Evolutionary conservation across 2,797 vertebrate species (phyloP).

Genomic region (Sebastolobus altivelis): DNA sequence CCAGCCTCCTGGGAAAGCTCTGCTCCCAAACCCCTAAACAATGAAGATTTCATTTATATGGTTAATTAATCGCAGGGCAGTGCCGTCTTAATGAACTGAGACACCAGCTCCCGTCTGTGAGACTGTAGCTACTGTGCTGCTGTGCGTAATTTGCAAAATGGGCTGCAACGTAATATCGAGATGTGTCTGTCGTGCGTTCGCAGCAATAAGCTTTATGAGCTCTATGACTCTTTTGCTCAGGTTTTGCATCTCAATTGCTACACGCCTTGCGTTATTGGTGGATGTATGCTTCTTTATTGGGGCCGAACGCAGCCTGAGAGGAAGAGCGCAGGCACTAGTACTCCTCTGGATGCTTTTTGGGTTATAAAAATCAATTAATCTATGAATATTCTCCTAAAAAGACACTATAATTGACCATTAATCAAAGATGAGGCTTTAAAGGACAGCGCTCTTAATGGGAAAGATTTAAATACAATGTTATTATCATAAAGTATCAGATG

Average conservation of each 20-base stretch:
- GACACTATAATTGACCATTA: neutral
- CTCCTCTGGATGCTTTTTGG: neutral
- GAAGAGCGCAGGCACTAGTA: neutral
- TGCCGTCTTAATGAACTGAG: constrained; percentile 59
- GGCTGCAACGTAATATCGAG: neutral
- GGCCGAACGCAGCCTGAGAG: neutral
- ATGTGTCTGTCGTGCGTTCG: neutral
- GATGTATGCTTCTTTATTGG: neutral
- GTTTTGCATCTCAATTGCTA: neutral
- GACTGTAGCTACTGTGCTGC: constrained; percentile 21
- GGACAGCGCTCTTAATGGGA: neutral
- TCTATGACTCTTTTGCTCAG: neutral
- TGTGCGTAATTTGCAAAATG: neutral
- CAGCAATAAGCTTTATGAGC: neutral
- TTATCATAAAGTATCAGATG: neutral
- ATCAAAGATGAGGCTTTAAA: neutral
- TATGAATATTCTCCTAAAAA: neutral
- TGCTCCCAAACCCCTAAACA: constrained; percentile 60
- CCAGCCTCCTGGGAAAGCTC: constrained; percentile 31
- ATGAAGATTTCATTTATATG: constrained; percentile 65
- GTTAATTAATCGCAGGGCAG: constrained; percentile 66
- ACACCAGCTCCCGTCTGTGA: constrained; percentile 36
- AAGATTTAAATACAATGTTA: neutral
- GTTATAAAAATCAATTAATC: neutral
- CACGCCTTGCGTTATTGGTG: neutral